These are phyloP conservation scores for Neuroscelio doddi DNA, from an alignment of 2,888 invertebrate species.

Conservation along the genomic window DNA sequence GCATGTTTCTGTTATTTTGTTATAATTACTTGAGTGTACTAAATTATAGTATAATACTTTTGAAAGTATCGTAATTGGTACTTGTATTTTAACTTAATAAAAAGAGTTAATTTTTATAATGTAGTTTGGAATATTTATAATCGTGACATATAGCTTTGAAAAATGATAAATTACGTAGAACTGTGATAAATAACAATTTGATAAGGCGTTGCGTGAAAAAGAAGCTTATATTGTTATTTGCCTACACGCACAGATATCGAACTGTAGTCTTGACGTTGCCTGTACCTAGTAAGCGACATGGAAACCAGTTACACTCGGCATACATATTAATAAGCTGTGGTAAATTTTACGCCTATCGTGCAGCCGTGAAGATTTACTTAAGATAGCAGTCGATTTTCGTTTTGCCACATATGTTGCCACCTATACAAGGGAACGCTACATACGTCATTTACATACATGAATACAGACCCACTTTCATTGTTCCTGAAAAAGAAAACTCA, in stretches of 20 bases:
- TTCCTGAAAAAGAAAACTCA: constrained; percentile 23
- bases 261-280: constrained; percentile 29
- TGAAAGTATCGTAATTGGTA: too few relatives aligned
- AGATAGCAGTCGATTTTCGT: constrained; percentile 63
- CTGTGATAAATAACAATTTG: constrained; percentile 20
- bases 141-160: too few relatives aligned
- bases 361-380: constrained; percentile 65
- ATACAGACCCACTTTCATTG: constrained; percentile 50
- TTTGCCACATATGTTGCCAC: constrained; percentile 50
- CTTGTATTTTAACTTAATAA: too few relatives aligned
- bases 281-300: constrained; percentile 35
- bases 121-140: too few relatives aligned
- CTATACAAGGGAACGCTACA: constrained; percentile 33
- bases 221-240: constrained; percentile 43
- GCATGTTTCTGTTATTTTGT: too few relatives aligned
- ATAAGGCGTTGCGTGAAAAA: constrained; percentile 31
- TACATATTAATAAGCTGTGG: constrained; percentile 67
- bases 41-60: too few relatives aligned
- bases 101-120: too few relatives aligned
- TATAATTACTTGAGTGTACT: too few relatives aligned
- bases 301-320: constrained; percentile 53
- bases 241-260: constrained; percentile 41
- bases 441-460: constrained; percentile 54
- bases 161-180: constrained; percentile 4
- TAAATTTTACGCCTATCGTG: constrained; percentile 67